Evolutionary conservation across 2,113 vertebrate genomes (phyloP), one percentile per base, ranked within the genome.

Genomic region (Nanorana parkeri): DNA sequence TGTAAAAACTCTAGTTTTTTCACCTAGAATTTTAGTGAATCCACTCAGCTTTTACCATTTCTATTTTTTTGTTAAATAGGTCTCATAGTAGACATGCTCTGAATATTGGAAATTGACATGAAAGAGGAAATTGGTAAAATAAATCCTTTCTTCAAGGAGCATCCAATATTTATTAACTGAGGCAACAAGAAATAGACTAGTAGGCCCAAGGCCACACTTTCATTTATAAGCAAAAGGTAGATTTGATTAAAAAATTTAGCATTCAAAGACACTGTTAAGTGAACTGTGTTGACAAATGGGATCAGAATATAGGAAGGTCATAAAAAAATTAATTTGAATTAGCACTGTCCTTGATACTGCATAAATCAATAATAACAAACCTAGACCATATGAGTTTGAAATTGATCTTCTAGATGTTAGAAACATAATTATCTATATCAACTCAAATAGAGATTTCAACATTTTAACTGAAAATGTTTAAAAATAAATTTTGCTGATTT

Each of bases 301-400:
- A 83, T 76, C 52, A 36, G 52, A 68, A 75, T 58, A 67, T 68
- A 76, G 72, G 63, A 83, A 83, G 72, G 80, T 83, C 80, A 83
- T 68, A 76, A 76, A 83, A 75, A 83, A 68, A 68, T 56, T 76
- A 63, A 83, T 83, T 76, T 76, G 72, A 75, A 76, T 83, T 83
- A 83, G 68, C 63, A 76, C 64, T 68, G 80, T 76, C 80, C 71
- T 83, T 83, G 71, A 83, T 76, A 83, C 4, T 19, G 60, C 63
- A 83, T 75, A 83, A 83, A 83, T 83, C 72, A 76, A 83, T 75
- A 76, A 67, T 68, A 76, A 56, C 51, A 21, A 83, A 15, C 2
- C 3, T 28, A 17, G 36, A n/a, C 64, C 52, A 60, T 68, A 64
- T 56, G 47, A 68, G 23, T 60, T 75, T 21, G 56, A 20, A 21